Base-by-base conservation (phyloP, 2,113 vertebrate genomes). In the Xyrauchen texanus region DNA sequence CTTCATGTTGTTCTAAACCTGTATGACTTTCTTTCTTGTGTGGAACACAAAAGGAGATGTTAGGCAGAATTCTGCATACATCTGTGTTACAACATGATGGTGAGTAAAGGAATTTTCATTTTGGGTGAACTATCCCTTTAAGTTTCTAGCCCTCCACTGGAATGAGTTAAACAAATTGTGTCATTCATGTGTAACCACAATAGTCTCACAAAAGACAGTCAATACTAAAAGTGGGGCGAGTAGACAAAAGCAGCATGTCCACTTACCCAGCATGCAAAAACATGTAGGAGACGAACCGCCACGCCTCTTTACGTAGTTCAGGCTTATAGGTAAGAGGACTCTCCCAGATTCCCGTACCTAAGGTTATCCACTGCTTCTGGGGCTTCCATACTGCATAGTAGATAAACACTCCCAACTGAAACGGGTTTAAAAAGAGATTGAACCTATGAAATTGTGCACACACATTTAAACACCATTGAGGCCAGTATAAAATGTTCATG, bases 261-360 rank as follows among this genome's bases (percentile, higher is more conserved):
- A 11, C 93, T 94, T 90, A 97, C 96, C 96, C 96, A 0, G 96
- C 96, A n/a, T 97, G 96, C 47, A 97, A 93, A 76, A 97, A 91
- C 96, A 97, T 97, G 87, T 97, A 97, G 34, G 96, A 96, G 70
- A 96, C 0, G 58, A 97, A 97, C 64, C 96, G 91, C 96, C 96
- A 97, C 4, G 94, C 95, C 84, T 97, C 89, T 65, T 95, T 53
- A 0, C 96, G 83, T 15, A 68, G 65, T 10, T 92, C 87, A 0
- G 95, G 89, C 7, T 85, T 86, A 86, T 97, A 97, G 6, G 88
- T 92, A 0, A 97, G 91, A 5, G 94, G 94, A 81, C 96, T 96
- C 0, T 88, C 86, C 93, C 92, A 92, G 85, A 96, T 92, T 77
- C 92, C 91, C 0, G 83, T 72, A 0, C 91, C 95, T 79, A 96